These are phyloP conservation scores for Drosophila nigromelanica DNA, from an alignment of 1,140 invertebrate genomes.

Conservation along the genomic window DNA sequence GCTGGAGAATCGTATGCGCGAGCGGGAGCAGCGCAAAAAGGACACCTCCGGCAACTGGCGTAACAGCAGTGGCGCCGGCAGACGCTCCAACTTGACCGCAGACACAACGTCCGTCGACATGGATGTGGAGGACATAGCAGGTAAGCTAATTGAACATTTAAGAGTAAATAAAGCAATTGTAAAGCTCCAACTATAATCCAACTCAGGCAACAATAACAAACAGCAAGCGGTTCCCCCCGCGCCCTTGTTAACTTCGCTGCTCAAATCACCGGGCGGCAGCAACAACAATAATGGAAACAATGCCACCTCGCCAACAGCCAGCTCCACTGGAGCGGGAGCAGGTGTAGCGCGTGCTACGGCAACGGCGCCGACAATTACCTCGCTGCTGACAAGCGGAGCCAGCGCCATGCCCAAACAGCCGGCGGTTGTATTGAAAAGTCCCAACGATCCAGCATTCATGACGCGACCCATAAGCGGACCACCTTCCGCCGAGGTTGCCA, in stretches of 20 bases:
- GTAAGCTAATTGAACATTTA: background rate
- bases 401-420: slow-evolving; percentile 65
- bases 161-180: too few species aligned
- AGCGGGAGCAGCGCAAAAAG: slow-evolving; percentile 88
- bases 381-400: slow-evolving; percentile 52
- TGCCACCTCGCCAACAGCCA: slow-evolving; percentile 16
- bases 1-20: slow-evolving; percentile 88
- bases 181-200: background rate
- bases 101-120: slow-evolving; percentile 76
- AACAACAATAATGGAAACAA: slow-evolving; percentile 9
- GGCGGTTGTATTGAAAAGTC: slow-evolving; percentile 59
- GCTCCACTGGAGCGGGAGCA: background rate
- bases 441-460: slow-evolving; percentile 59
- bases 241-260: slow-evolving; percentile 91
- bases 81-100: slow-evolving; percentile 41
- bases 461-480: slow-evolving; percentile 68
- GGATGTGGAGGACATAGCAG: slow-evolving; percentile 77
- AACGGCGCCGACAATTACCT: slow-evolving; percentile 83
- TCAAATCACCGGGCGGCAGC: slow-evolving; percentile 88
- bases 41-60: slow-evolving; percentile 86
- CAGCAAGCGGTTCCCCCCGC: slow-evolving; percentile 84
- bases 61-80: slow-evolving; percentile 73
- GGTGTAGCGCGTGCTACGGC: slow-evolving; percentile 65
- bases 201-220: slow-evolving; percentile 25
- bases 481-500: slow-evolving; percentile 34